A percentile compares a stretch with the other conserved stretches of the same genome.
phyloP scores from a whole-genome alignment of 2,797 vertebrate species.

The Potorous gilbertii region DNA sequence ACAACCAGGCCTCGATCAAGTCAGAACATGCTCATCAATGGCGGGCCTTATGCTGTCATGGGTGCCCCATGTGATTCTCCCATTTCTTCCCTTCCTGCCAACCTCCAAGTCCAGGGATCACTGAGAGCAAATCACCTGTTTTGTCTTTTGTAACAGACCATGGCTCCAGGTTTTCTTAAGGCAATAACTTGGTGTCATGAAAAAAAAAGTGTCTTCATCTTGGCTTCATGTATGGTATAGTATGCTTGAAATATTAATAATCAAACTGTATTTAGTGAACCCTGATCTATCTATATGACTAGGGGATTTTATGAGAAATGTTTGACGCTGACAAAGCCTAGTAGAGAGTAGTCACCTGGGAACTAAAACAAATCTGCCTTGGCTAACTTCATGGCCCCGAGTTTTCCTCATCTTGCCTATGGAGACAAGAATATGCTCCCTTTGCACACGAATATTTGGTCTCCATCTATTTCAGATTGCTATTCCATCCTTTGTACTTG shows the following conservation, averaged over 20 bases:
- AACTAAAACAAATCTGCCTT: neutral
- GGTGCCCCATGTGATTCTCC: neutral
- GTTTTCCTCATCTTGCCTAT: neutral
- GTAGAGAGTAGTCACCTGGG: neutral
- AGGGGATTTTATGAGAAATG: neutral
- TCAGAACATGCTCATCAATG: neutral
- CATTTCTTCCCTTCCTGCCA: neutral
- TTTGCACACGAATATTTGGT: neutral
- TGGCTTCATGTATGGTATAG: neutral
- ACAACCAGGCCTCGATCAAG: neutral
- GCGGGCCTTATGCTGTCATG: neutral
- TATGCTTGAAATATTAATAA: neutral
- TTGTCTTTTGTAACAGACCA: neutral
- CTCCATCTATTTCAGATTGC: neutral
- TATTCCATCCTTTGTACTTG: neutral
- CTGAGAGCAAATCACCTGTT: neutral
- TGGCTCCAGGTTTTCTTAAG: neutral
- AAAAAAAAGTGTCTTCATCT: neutral
- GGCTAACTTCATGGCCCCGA: neutral
- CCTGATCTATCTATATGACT: neutral
- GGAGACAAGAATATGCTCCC: neutral
- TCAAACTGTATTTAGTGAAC: neutral
- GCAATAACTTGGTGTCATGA: neutral
- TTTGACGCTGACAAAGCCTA: neutral
- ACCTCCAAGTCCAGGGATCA: neutral